Conservation (phyloP, 2,888 invertebrate genomes). For the Hetaerina titia region DNA sequence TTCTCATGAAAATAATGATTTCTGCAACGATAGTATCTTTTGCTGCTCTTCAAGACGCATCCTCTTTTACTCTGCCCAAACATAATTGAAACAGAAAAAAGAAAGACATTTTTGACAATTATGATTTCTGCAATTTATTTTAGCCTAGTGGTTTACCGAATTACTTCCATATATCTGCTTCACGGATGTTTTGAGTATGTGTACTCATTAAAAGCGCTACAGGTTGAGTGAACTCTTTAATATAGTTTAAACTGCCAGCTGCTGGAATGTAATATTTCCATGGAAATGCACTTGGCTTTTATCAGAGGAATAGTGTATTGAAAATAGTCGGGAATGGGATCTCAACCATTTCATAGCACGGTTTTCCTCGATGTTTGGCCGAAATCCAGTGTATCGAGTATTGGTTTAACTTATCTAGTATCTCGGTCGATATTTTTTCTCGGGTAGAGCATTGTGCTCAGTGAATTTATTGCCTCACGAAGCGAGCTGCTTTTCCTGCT, state of each 20-base stretch:
- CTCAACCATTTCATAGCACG: not conserved
- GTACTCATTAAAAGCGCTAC: not conserved
- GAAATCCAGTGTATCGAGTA: not conserved
- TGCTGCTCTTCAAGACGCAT: no score
- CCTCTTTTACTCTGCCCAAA: no score
- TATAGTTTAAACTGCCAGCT: not conserved
- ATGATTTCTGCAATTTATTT: no score
- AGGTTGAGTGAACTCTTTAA: not conserved
- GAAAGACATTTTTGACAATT: no score
- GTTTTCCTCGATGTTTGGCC: not conserved
- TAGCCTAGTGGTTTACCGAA: no score
- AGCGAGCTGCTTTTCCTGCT: not conserved
- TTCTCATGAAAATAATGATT: no score
- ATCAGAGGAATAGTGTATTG: not conserved
- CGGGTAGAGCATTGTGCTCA: not conserved
- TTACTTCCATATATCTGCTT: no score
- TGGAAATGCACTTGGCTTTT: not conserved
- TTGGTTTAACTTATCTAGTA: constrained; percentile 21
- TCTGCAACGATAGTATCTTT: no score
- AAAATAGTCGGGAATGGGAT: not conserved
- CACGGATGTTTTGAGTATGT: not conserved
- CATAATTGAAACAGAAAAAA: no score
- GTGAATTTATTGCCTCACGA: not conserved
- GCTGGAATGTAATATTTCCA: not conserved
- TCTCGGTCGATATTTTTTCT: constrained; percentile 3